phyloP scores from a whole-genome alignment of 2,113 vertebrate genomes.

The Ceuthmochares aereus region DNA sequence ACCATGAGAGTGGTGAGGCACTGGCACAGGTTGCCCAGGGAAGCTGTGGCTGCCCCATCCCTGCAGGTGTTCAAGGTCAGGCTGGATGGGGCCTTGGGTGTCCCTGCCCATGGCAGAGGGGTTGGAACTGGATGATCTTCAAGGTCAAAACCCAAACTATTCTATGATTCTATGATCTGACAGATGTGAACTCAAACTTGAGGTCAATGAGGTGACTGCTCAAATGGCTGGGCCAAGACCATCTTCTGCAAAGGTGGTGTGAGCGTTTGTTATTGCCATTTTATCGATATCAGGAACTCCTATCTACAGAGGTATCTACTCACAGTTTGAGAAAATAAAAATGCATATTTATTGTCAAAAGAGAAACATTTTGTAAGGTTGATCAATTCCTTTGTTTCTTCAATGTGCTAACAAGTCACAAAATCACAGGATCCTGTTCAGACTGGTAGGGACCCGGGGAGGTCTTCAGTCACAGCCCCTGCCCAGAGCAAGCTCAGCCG shows the following conservation, averaged over 20 bases:
- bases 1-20: too few species aligned
- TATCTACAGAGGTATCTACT: background rate
- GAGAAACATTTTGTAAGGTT: background rate
- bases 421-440: background rate
- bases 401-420: background rate
- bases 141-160: too few species aligned
- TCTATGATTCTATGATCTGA: too few species aligned
- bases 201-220: accelerated
- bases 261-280: background rate
- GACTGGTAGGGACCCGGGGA: background rate
- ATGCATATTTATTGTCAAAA: background rate
- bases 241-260: background rate
- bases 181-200: background rate
- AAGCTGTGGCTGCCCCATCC: too few species aligned
- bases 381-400: background rate
- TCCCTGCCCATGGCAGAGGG: too few species aligned
- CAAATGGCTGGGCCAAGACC: background rate
- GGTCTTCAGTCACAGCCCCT: background rate
- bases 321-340: background rate
- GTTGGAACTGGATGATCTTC: too few species aligned
- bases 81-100: too few species aligned
- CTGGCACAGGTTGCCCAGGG: too few species aligned
- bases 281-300: background rate
- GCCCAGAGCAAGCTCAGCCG: background rate
- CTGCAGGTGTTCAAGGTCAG: too few species aligned